These are phyloP conservation scores for Cheilosia impressa DNA, from an alignment of 2,888 invertebrate species.

Conservation along the genomic window DNA sequence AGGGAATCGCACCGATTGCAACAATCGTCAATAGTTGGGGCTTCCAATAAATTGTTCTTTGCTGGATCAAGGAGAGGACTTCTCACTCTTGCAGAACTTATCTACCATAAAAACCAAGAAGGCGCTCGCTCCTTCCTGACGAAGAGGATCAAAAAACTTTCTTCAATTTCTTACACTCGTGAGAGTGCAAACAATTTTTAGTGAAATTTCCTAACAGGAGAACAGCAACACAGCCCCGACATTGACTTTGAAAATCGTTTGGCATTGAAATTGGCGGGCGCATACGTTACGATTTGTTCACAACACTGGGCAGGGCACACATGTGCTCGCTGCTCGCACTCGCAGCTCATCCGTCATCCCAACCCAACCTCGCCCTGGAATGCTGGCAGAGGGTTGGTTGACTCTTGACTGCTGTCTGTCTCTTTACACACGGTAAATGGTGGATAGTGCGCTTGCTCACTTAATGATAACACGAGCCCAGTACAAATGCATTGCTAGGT, in stretches of 20 bases:
- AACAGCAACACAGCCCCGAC: conserved; percentile 81
- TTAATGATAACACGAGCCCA: conserved; percentile 60
- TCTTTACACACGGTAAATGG: conserved; percentile 56
- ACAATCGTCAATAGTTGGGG: neutral
- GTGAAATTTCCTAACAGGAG: conserved; percentile 84
- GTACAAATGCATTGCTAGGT: conserved; percentile 10
- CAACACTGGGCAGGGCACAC: neutral
- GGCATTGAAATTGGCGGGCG: conserved; percentile 77
- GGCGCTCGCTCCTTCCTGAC: conserved; percentile 18
- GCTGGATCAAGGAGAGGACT: neutral
- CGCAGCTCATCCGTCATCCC: conserved; percentile 36
- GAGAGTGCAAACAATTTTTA: conserved; percentile 84
- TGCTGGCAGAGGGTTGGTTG: conserved; percentile 16
- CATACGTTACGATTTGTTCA: conserved; percentile 31
- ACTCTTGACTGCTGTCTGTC: neutral
- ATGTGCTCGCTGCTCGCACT: conserved; percentile 15
- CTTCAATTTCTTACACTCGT: conserved; percentile 80
- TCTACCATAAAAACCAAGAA: conserved; percentile 12
- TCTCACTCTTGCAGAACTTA: neutral
- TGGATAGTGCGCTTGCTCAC: conserved; percentile 48
- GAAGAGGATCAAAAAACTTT: conserved; percentile 69
- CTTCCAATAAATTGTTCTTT: neutral
- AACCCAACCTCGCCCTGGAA: conserved; percentile 42
- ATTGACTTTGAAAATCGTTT: conserved; percentile 83
- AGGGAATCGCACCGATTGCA: neutral